Conservation (phyloP, 1,140 invertebrate species). For the Zaprionus africanus region DNA sequence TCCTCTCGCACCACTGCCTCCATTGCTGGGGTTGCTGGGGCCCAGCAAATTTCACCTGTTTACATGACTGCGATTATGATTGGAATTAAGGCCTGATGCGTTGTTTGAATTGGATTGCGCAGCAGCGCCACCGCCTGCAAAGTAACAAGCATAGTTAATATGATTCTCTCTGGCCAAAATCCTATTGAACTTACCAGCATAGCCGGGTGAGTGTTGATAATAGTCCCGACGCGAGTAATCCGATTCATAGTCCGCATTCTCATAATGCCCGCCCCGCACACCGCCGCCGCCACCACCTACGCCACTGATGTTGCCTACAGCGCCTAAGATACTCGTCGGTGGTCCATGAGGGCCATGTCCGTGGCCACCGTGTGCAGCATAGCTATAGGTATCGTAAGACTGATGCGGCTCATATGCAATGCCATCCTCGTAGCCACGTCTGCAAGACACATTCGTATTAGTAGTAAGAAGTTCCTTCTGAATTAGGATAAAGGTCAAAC, state of each 20-base stretch:
- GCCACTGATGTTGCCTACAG: conserved; percentile 52
- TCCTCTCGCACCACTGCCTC: conserved; percentile 43
- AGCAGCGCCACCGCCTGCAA: conserved; percentile 42
- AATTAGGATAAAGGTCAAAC: conserved; percentile 11
- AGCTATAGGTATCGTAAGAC: conserved; percentile 72
- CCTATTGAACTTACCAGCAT: conserved; percentile 55
- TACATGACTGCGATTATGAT: conserved; percentile 83
- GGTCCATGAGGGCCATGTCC: conserved; percentile 59
- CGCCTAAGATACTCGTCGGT: conserved; percentile 60
- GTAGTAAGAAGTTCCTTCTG: not conserved
- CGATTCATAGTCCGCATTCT: conserved; percentile 72
- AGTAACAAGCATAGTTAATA: not conserved
- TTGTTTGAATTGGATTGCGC: conserved; percentile 69
- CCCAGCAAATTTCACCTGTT: conserved; percentile 83
- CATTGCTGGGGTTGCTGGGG: conserved; percentile 45
- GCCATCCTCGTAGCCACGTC: conserved; percentile 80
- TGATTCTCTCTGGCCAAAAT: not conserved
- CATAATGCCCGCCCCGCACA: conserved; percentile 65
- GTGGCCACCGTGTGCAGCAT: conserved; percentile 58
- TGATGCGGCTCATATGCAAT: conserved; percentile 72
- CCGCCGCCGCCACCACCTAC: conserved; percentile 50
- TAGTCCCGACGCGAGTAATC: conserved; percentile 77
- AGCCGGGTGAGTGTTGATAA: conserved; percentile 78
- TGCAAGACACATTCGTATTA: conserved; percentile 24
- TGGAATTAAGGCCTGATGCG: conserved; percentile 68